Percentiles rank a stretch among this genome's conserved stretches.
Conservation (phyloP, 2,113 vertebrate species). For the Crocuta crocuta region DNA sequence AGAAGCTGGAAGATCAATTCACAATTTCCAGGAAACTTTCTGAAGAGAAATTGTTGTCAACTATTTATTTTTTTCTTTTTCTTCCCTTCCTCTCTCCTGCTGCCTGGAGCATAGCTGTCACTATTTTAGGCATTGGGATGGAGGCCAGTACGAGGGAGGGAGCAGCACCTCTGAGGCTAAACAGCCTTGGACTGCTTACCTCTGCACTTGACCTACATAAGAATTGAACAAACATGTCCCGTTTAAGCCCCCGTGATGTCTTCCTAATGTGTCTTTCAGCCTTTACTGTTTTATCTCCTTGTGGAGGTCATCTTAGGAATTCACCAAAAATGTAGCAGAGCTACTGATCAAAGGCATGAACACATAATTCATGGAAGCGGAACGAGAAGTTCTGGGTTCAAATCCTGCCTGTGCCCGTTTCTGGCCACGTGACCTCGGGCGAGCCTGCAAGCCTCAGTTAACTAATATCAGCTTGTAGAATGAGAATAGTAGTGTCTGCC, state of each 20-base stretch:
- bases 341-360: not conserved
- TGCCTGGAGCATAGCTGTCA: accelerated
- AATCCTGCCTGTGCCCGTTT: not conserved
- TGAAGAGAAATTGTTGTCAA: not conserved
- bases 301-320: not conserved
- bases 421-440: not conserved
- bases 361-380: accelerated
- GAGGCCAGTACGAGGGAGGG: not conserved
- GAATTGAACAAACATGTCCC: not conserved
- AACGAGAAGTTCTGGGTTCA: not conserved
- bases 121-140: not conserved
- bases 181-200: not conserved
- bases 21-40: not conserved
- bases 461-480: not conserved
- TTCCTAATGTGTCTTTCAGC: not conserved
- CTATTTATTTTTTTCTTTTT: not conserved
- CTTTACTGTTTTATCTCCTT: not conserved
- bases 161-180: not conserved
- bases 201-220: not conserved
- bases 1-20: not conserved
- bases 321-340: accelerated
- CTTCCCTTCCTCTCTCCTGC: not conserved
- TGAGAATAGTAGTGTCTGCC: not conserved
- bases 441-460: not conserved
- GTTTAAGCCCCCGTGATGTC: not conserved